Evolutionary conservation across 2,797 vertebrate species (phyloP).

Genomic region (Vultur gryphus): DNA sequence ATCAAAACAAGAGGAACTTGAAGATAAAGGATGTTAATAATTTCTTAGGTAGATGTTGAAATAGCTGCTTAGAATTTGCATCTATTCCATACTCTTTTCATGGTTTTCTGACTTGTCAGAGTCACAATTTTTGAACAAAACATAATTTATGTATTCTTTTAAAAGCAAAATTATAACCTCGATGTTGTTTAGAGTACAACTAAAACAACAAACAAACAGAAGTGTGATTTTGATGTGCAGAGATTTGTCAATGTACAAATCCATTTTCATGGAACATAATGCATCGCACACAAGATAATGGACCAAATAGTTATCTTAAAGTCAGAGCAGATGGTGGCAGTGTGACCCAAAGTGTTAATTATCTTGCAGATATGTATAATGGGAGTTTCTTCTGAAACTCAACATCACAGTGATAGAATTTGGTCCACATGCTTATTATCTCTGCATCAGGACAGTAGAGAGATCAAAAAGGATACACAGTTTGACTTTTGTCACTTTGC

Average conservation of each 20-base stretch:
- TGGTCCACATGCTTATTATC: background rate
- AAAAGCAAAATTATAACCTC: background rate
- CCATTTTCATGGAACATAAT: background rate
- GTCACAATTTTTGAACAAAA: background rate
- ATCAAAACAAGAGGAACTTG: background rate
- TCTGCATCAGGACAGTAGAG: background rate
- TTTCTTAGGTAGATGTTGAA: background rate
- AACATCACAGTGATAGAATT: background rate
- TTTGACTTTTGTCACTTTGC: background rate
- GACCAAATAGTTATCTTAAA: background rate
- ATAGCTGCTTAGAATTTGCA: background rate
- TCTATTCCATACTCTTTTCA: background rate
- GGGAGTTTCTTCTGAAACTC: background rate
- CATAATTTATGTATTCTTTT: background rate
- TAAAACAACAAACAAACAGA: background rate
- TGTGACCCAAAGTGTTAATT: background rate
- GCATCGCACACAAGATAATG: background rate
- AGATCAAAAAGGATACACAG: background rate
- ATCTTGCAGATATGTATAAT: background rate
- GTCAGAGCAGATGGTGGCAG: background rate
- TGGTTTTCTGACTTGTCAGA: background rate
- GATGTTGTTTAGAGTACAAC: background rate
- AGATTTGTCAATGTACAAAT: background rate
- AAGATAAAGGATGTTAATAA: background rate
- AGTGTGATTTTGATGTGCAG: background rate